Evolutionary conservation across 2,888 invertebrate genomes (phyloP), one percentile per base, ranked within the genome.

Genomic region (Cantharis rufa): DNA sequence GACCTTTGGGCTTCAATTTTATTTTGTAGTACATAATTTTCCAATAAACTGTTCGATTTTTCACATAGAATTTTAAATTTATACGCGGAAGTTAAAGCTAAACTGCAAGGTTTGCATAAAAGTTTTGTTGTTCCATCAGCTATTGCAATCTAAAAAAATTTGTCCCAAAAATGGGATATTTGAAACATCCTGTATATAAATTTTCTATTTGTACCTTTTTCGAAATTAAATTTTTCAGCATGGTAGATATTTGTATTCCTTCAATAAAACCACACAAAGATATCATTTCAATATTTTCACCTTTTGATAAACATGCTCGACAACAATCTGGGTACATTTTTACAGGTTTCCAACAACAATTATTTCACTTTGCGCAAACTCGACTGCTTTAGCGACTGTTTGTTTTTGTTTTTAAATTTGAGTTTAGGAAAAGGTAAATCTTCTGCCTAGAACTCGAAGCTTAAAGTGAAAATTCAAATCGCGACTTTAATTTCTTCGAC

Each of bases 1-100:
- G n/a, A 48, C n/a, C 7, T 48, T 61, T 71, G 62, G 3, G 7
- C 10, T n/a, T 21, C 69, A 7, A 10, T 69, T 16, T 70, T 15
- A 70, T 15, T 3, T 28, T 62, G 15, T 13, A 28, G 15, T 13
- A 28, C 3, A 24, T 62, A 15, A 71, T 27, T 62, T 63, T 71
- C 28, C 10, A 71, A 62, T 10, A 11, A 15, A 10, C 15, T 62
- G 15, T 71, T 27, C 4, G 71, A 63, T 63, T 71, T 71, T 71
- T 71, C 63, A 71, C 63, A 71, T 7, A 71, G 15, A 1, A 28
- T 62, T 28, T 71, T 71, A 16, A 71, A 71, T 13, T 71, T 71
- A 62, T 71, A 71, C 2, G 63, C 15, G 15, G 62, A n/a, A 11
- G 13, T 62, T 15, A 71, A 28, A 13, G 27, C 10, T 63, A 15